Conservation (phyloP, 2,797 vertebrate species). For the Meda fulgida region DNA sequence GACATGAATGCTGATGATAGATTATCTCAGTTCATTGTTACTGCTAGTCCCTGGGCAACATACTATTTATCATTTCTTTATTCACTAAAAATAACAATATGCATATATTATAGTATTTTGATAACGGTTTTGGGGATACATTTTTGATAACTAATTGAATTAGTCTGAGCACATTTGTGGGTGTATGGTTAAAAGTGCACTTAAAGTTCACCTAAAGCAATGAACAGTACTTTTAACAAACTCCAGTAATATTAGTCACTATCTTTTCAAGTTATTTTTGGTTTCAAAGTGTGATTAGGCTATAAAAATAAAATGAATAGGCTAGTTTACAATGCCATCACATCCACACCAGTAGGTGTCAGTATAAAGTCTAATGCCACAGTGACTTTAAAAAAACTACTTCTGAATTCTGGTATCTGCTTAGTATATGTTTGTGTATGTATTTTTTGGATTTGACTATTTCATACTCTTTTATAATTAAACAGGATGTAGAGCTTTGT, state of each 20-base stretch:
- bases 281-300: neutral
- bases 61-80: conserved; percentile 19
- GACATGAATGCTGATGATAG: conserved; percentile 71
- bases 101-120: neutral
- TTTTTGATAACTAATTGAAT: neutral
- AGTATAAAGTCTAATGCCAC: neutral
- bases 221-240: neutral
- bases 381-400: neutral
- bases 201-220: neutral
- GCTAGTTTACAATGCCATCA: neutral
- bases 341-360: conserved; percentile 13
- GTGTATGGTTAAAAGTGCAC: neutral
- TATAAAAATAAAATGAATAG: neutral
- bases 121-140: neutral
- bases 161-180: neutral
- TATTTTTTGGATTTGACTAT: neutral
- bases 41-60: conserved; percentile 63
- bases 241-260: neutral
- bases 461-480: conserved; percentile 39
- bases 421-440: neutral
- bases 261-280: neutral
- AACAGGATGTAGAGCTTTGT: conserved; percentile 88
- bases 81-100: neutral
- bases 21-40: conserved; percentile 64
- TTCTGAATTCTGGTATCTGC: neutral